Conservation (phyloP, 2,113 vertebrate genomes). For the Passer domesticus region DNA sequence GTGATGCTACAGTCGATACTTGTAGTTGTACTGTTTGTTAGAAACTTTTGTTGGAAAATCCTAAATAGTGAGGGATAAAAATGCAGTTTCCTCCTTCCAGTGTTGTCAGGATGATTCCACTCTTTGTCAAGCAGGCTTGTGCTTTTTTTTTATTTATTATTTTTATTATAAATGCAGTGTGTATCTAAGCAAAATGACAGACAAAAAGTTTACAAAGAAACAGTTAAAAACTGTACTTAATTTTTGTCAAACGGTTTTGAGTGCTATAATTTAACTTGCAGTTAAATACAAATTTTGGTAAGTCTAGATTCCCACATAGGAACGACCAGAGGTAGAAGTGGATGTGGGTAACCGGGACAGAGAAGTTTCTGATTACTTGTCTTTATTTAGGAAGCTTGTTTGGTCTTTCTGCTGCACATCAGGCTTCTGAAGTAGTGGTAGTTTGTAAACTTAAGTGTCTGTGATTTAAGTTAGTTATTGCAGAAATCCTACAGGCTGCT, state of each 20-base stretch:
- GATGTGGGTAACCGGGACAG: background rate
- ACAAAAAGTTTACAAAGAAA: background rate
- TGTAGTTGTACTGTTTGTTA: background rate
- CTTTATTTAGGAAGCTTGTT: background rate
- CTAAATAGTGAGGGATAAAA: background rate
- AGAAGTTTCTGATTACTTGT: background rate
- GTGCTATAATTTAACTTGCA: conserved; percentile 24
- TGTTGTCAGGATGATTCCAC: background rate
- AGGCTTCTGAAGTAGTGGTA: background rate
- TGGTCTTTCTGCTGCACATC: background rate
- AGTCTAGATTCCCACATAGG: background rate
- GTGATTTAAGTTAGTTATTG: background rate
- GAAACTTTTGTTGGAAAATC: background rate
- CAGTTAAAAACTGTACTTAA: background rate
- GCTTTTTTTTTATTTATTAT: background rate
- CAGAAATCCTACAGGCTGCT: background rate
- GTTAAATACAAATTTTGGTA: background rate
- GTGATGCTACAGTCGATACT: background rate
- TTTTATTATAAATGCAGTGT: background rate
- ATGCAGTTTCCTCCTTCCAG: background rate
- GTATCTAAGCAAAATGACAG: background rate
- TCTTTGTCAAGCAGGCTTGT: background rate
- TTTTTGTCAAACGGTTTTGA: background rate
- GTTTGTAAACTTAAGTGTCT: background rate
- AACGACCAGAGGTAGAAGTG: background rate